Percentiles rank a stretch among this genome's conserved stretches.
Conservation (phyloP, 2,797 vertebrate species). For the Danio albolineatus region DNA sequence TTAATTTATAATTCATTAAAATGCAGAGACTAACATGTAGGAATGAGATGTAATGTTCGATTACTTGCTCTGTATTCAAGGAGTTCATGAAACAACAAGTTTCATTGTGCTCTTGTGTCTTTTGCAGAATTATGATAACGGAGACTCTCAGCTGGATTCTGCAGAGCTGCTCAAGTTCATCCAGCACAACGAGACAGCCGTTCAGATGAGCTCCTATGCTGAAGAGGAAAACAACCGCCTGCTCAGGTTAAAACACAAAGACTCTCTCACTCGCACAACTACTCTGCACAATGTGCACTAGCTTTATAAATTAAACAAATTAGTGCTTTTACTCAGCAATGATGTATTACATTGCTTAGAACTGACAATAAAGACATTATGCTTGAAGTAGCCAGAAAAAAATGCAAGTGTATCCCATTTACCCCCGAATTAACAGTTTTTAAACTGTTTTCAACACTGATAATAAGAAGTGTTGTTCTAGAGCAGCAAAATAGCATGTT, state of each 20-base stretch:
- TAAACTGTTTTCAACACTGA: background rate
- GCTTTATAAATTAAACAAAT: too few species aligned
- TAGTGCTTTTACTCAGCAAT: background rate
- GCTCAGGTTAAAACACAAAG: conserved; percentile 77
- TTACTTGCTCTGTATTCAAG: too few species aligned
- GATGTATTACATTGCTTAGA: too few species aligned
- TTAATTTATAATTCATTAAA: too few species aligned
- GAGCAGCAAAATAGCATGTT: background rate
- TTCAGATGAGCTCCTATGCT: conserved; percentile 86
- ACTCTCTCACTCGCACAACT: conserved; percentile 12
- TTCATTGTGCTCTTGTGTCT: background rate
- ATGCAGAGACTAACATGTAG: too few species aligned
- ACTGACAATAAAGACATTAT: too few species aligned
- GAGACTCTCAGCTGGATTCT: conserved; percentile 88
- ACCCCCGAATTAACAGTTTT: background rate
- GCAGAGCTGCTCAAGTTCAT: conserved; percentile 90
- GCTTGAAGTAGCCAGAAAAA: background rate
- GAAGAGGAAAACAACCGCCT: conserved; percentile 86
- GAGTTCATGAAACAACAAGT: background rate
- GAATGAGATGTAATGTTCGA: too few species aligned
- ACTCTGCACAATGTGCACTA: background rate
- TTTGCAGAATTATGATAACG: conserved; percentile 86
- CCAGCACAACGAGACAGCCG: conserved; percentile 87
- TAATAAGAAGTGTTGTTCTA: background rate
- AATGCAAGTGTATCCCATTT: background rate